Evolutionary conservation across 2,113 vertebrate species (phyloP).

Genomic region (Tragelaphus scriptus): DNA sequence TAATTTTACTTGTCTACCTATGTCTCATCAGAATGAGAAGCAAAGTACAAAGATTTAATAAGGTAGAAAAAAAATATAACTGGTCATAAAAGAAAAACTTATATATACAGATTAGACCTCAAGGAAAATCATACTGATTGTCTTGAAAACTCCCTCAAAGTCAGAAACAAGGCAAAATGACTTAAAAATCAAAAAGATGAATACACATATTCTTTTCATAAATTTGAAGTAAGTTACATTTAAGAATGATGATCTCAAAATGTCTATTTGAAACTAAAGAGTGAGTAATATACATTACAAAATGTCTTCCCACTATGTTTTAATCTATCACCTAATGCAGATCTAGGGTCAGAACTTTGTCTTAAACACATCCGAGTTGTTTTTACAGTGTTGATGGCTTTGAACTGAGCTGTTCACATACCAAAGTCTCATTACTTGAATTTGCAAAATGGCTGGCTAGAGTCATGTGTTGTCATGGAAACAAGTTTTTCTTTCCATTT

Average conservation of each 20-base stretch:
- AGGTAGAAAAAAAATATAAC: neutral
- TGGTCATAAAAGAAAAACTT: neutral
- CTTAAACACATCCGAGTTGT: neutral
- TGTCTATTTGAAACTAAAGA: neutral
- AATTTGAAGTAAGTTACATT: neutral
- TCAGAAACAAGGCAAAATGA: conserved; percentile 1
- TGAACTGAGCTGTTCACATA: neutral
- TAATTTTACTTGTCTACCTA: neutral
- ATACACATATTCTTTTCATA: neutral
- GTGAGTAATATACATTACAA: neutral
- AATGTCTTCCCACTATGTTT: neutral
- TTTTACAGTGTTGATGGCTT: neutral
- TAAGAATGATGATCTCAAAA: neutral
- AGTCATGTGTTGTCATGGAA: neutral
- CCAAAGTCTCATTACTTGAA: neutral
- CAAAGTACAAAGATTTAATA: neutral
- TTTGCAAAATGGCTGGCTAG: neutral
- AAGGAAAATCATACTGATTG: neutral
- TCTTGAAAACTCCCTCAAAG: neutral
- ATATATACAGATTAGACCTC: neutral
- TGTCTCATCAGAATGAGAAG: conserved; percentile 22
- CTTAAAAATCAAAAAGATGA: neutral
- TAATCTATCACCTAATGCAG: neutral
- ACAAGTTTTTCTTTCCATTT: conserved; percentile 26
- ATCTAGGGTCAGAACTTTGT: neutral